Base-by-base conservation (phyloP, 1,140 invertebrate genomes). In the Pectinophora gossypiella region DNA sequence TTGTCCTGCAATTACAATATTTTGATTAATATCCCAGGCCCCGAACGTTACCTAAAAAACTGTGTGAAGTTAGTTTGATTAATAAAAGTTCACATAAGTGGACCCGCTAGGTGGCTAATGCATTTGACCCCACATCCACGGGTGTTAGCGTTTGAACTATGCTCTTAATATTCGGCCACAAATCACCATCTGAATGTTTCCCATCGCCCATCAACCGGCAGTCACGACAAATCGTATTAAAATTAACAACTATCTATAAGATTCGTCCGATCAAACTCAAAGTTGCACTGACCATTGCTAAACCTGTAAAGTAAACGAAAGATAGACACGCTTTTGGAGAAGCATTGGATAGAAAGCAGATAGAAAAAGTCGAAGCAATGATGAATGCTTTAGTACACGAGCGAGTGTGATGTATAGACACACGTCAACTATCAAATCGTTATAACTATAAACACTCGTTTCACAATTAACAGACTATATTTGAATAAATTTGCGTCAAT, bases 81-180 rank as follows among this genome's bases (percentile, higher is more conserved):
- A 72, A 80, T 76, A 77, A 68, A 69, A 51, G 60, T 74, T 68
- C 68, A 69, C 64, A 55, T 54, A 62, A 49, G 59, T 51, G 53
- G 66, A 63, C 78, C 72, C 78, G 73, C 75, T 85, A 80, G 78
- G 79, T 84, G 79, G 79, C 80, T 85, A 85, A 85, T 85, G 82
- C 60, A 72, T 82, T 82, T 82, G 79, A 85, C 82, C 82, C 60
- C 68, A 46, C 69, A 72, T 74, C 63, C 53, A 65, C 68, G 64
- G 64, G 72, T 80, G 76, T 82, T 81, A 80, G 73, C 76, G 49
- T 76, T 80, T 83, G 79, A 83, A 77, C 82, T 76, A 68, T 68
- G 77, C 79, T 80, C 78, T 73, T 81, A 82, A 83, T 82, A 76
- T 67, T 71, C 56, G 68, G 56, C 66, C 71, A 80, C 78, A 72